phyloP scores from a whole-genome alignment of 2,888 invertebrate species.

The Dysmachus trigonus region DNA sequence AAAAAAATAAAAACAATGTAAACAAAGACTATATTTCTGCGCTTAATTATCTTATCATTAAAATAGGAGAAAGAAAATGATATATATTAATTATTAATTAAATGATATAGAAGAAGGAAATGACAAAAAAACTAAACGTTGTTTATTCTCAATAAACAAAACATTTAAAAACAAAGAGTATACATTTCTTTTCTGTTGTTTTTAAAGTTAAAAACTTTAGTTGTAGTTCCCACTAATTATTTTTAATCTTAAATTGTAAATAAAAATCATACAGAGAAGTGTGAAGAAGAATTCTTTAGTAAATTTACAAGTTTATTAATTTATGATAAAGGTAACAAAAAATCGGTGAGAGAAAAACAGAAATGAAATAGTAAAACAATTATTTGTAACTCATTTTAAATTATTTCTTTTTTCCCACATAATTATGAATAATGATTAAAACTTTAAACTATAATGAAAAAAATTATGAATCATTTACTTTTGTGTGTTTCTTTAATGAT shows the following conservation, averaged over 20 bases:
- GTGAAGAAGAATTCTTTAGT: neutral
- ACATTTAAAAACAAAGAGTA: too few relatives aligned
- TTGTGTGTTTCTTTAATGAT: neutral
- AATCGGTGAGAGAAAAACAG: neutral
- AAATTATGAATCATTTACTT: neutral
- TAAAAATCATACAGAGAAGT: neutral
- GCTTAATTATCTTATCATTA: constrained; percentile 28
- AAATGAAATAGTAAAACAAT: neutral
- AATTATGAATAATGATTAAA: neutral
- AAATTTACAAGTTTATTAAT: neutral
- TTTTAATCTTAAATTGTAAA: neutral
- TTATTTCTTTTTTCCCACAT: neutral
- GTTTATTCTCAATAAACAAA: neutral
- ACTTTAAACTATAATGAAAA: neutral
- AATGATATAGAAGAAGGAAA: neutral
- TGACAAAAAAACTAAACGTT: neutral
- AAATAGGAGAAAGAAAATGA: neutral
- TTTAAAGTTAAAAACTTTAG: neutral
- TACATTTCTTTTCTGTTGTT: constrained; percentile 6
- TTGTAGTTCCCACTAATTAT: neutral
- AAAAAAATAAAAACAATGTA: neutral
- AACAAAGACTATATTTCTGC: constrained; percentile 39
- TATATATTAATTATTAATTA: neutral
- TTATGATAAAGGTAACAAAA: neutral
- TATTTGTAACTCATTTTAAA: too few relatives aligned